Evolutionary conservation across 2,888 invertebrate species (phyloP).

Genomic region (Cephus nigrinus): DNA sequence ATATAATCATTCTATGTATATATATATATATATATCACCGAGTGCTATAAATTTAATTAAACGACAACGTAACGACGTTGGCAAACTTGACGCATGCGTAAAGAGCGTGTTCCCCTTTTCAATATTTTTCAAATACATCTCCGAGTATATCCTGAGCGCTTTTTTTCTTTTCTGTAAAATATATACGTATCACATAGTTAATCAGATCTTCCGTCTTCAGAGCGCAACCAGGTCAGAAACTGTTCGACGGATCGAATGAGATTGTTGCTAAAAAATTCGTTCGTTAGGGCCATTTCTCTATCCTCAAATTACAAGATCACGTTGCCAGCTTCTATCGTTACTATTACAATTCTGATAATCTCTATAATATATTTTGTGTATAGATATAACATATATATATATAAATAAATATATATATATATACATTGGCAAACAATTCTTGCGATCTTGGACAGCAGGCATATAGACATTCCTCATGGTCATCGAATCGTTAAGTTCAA

Average conservation of each 20-base stretch:
- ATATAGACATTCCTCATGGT: neutral
- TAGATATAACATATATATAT: too few relatives aligned
- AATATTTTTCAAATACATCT: neutral
- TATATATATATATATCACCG: neutral
- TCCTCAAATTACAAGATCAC: neutral
- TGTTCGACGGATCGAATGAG: neutral
- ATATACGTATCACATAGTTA: neutral
- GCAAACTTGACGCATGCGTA: neutral
- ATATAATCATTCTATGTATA: neutral
- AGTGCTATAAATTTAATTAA: neutral
- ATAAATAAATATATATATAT: neutral
- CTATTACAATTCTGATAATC: too few relatives aligned
- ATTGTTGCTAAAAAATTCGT: neutral
- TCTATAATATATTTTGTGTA: too few relatives aligned
- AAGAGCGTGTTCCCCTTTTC: neutral
- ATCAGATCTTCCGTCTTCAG: neutral
- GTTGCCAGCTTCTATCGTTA: too few relatives aligned
- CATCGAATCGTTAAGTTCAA: neutral
- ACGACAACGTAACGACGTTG: neutral
- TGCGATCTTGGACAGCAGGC: neutral
- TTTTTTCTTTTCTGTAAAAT: neutral
- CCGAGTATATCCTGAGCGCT: neutral
- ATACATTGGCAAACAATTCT: neutral
- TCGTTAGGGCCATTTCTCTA: neutral
- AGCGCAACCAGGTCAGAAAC: neutral